Base-by-base conservation (phyloP, 2,797 vertebrate genomes). In the Triplophysa yarkandensis region DNA sequence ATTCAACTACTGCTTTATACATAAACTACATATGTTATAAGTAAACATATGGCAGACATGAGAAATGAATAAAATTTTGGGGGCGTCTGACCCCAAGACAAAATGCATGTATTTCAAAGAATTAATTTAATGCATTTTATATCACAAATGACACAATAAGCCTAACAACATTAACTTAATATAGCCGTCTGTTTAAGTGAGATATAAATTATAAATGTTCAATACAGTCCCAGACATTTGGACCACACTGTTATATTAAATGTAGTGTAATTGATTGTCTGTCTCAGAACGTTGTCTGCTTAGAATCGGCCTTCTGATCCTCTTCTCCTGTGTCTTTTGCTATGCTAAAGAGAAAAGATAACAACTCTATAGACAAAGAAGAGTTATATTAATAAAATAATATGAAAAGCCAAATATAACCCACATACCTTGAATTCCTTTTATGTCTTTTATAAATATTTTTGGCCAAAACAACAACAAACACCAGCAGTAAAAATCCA, bases 401-500 rank as follows among this genome's bases (percentile, higher is more conserved):
- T 39, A 11, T 14, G 36, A 8, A 44, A 52, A 13, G 21, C 9
- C 10, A 36, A 50, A 36, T 68, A 14, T 21, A 48, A 27, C 23
- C 57, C 4, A 39, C 85, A 4, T 80, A 87, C 86, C 80, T 78
- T 8, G 0, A 55, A 19, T 44, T 66, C 39, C 1, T 25, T 62
- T 50, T 80, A 4, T 46, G 57, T 68, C 76, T 76, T 69, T 74
- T 87, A 27, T 34, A 83, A 44, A 57, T 39, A 4, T 57, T 52
- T 28, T 74, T 66, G 34, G 62, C 54, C 19, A 34, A 74, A 7
- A 64, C 60, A 19, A 73, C 44, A 3, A 82, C 41, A 64, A 84
- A 85, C 11, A 77, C 21, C 44, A 86, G n/a, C 1, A 83, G 30
- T 65, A 91, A 78, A 76, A 89, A 81, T 3, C 79, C 84, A 48